Conservation (phyloP, 1,140 invertebrate genomes). For the Polypedilum pembai region DNA sequence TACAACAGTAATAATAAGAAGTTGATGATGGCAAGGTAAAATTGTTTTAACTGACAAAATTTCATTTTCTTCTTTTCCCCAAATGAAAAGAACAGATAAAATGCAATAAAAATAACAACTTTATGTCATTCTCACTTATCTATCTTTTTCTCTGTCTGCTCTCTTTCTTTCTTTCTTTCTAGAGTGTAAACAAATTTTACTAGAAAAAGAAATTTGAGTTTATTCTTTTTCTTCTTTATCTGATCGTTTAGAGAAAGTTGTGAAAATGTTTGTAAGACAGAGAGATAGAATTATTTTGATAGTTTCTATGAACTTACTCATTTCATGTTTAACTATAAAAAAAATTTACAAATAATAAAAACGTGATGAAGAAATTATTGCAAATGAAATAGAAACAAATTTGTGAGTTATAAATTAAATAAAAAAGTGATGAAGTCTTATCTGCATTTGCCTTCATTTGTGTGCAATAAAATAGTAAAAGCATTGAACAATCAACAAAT, state of each 20-base stretch:
- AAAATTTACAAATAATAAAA: too few species aligned
- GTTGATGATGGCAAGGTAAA: constrained; percentile 26
- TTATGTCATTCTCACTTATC: neutral
- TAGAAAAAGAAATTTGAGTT: too few species aligned
- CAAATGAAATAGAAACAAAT: too few species aligned
- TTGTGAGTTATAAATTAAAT: too few species aligned
- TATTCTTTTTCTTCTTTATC: neutral
- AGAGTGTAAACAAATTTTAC: neutral
- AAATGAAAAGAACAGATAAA: neutral
- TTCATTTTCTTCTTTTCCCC: neutral
- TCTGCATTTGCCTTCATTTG: too few species aligned
- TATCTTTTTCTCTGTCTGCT: neutral
- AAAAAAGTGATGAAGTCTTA: too few species aligned
- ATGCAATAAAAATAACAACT: constrained; percentile 12
- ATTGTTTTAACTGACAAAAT: neutral
- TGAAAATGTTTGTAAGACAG: neutral
- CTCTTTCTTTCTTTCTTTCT: neutral
- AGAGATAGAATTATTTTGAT: too few species aligned
- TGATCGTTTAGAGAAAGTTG: neutral
- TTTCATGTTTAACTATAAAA: too few species aligned
- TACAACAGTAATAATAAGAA: constrained; percentile 18
- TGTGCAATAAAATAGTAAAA: too few species aligned
- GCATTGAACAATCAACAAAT: too few species aligned
- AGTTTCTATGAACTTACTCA: too few species aligned
- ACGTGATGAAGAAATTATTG: too few species aligned